Base-by-base conservation (phyloP, 2,797 vertebrate genomes). In the Linurgus olivaceus region DNA sequence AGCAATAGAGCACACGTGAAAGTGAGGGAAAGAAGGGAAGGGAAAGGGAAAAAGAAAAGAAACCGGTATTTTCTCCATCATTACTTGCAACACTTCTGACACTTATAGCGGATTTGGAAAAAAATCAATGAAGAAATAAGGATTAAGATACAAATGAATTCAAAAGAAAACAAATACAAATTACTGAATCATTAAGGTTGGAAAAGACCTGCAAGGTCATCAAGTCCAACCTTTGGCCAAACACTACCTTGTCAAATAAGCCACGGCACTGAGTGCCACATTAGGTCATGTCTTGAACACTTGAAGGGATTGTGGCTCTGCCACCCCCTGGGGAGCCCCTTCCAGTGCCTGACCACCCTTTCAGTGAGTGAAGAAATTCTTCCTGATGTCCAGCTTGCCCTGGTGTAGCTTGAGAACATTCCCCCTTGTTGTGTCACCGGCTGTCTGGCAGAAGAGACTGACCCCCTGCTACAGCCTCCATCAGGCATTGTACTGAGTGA, bases 141-240 rank as follows among this genome's bases (percentile, higher is more conserved):
- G 21, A 44, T 68, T 54, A 81, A 35, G 57, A 65, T 18, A 50
- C 11, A 59, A 83, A 78, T 25, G 1, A 40, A 55, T 42, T 44
- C 17, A 37, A 65, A 67, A 58, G 5, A 62, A 58, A 66, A 59
- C 4, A 75, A 75, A 71, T 28, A 33, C 10, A 38, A 51, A 33
- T 35, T 28, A 40, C 0, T 0, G 11, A 40, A 54, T 31, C 2
- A 0, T 45, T 31, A 19, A 38, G 38, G 33, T 31, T 58, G n/a
- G n/a, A 83, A 57, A 67, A 31, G 6, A 45, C 20, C 24, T 76
- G 28, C n/a, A 63, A 45, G 44, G 25, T 21, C 16, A 38, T 11
- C 2, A n/a, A 57, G 20, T 38, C 11, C 37, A 70, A 8, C 20
- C 50, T 76, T 26, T 33, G 37, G 28, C 28, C 20, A 19, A 68